Evolutionary conservation across 2,113 vertebrate species (phyloP), one percentile per base, ranked within the genome.

Genomic region (Tychaedon coryphoeus): DNA sequence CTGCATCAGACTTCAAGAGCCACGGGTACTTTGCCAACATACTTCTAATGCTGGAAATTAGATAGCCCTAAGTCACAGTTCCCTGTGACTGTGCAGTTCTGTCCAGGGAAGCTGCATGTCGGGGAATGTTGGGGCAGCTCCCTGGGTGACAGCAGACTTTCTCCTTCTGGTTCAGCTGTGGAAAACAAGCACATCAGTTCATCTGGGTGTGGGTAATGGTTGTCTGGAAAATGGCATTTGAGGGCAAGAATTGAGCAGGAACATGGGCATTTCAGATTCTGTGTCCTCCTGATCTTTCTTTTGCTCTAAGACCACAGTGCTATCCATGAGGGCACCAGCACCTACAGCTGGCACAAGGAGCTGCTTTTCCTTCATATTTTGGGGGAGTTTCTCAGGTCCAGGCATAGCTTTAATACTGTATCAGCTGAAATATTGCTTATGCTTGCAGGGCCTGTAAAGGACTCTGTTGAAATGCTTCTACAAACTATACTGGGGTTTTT

Each of bases 1-100:
- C 54, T 65, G 31, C 26, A 54, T 57, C 26, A 64, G 48, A 31
- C 31, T 72, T 66, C 8, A 48, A 14, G 57, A 72, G 48, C 54
- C 0, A 1, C 2, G 18, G 17, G 7, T 81, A 11, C 18, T 42
- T 86, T 54, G 38, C 51, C 43, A 64, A 14, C 8, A 1, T 22
- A 5, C 6, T 72, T 19, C 8, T n/a, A 18, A 38, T 56, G 11
- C 26, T 65, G 62, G 72, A 61, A 76, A 36, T 34, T 3, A 42
- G 36, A 19, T 73, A 73, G 57, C 33, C 40, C 33, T 24, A 24
- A 60, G 40, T 48, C 20, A 2, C 4, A 18, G 31, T 6, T 72
- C 12, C 29, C 54, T 40, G 34, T 78, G 17, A 7, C 22, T 53
- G 26, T 25, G 26, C 38, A 42, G 43, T 4, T 4, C 4, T 36